Evolutionary conservation across 2,888 invertebrate species (phyloP), one percentile per base, ranked within the genome.

Genomic region (Plagiodera versicolora): DNA sequence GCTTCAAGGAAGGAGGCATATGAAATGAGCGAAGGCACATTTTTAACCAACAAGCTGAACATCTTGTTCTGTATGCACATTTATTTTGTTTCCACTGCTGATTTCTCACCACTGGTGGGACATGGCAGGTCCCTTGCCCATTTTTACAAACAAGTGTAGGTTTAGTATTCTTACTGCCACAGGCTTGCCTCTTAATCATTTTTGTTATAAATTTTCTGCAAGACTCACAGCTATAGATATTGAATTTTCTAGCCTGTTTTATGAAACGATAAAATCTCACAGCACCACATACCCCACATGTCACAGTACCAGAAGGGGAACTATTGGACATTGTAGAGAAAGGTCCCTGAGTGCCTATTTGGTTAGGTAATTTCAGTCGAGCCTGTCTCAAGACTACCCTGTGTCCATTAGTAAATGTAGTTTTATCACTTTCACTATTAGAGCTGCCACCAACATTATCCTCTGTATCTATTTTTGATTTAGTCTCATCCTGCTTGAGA

Each of bases 121-220:
- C 88, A 73, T 86, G 85, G 75, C 92, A 92, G 72, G 85, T 85
- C 51, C 90, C 87, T 80, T 89, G 88, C 66, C 89, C 89, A 74
- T 87, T 86, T 72, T 87, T 83, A 79, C 90, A 90, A 71, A 87
- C 86, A 76, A 89, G 82, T 24, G 83, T 79, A 45, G 85, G 80
- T 60, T 83, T 82, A 46, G 82, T 81, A 68, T 81, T 81, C 72
- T 82, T 83, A 72, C 85, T 85, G 32, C 85, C 83, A 73, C 85
- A 81, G 65, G 85, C 84, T 71, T 86, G 86, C 60, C 87, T 85
- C 78, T 89, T 90, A 65, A 90, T 85, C 84, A 91, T 88, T 77
- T 91, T 91, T 16, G 91, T 88, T 73, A 94, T 91, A 79, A 94
- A 94, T 78, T 92, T 92, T 52, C 91, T 85, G 78, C 95, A 95